These are phyloP conservation scores for Hemibagrus wyckioides DNA, from an alignment of 2,113 vertebrate species.

Conservation along the genomic window DNA sequence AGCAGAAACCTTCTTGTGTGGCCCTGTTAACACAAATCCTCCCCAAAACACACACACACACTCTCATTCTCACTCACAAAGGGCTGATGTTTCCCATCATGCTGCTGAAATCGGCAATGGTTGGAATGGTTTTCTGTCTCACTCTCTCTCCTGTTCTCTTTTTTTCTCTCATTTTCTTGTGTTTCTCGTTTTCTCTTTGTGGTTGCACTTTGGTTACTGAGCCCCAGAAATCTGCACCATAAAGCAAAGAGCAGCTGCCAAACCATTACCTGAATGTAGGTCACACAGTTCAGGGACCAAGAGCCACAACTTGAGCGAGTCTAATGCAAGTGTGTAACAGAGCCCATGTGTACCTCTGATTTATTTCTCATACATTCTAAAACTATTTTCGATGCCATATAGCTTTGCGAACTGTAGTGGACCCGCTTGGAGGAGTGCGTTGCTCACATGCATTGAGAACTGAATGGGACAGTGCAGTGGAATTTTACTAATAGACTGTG, in stretches of 20 bases:
- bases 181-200: slow-evolving; percentile 20
- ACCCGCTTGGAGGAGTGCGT: slow-evolving; percentile 13
- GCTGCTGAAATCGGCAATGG: slow-evolving; percentile 38
- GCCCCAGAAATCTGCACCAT: slow-evolving; percentile 30
- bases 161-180: slow-evolving; percentile 25
- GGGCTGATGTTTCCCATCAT: slow-evolving; percentile 52
- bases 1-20: slow-evolving; percentile 77
- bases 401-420: slow-evolving; percentile 3
- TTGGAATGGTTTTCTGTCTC: slow-evolving; percentile 20
- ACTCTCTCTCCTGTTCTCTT: slow-evolving; percentile 6
- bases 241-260: slow-evolving; percentile 43
- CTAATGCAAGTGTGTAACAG: slow-evolving; percentile 15
- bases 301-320: not conserved
- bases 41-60: slow-evolving; percentile 34
- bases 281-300: slow-evolving; percentile 33
- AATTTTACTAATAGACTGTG: slow-evolving; percentile 48
- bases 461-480: slow-evolving; percentile 43
- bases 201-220: slow-evolving; percentile 35
- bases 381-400: not conserved
- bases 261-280: slow-evolving; percentile 45
- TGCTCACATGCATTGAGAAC: slow-evolving; percentile 27
- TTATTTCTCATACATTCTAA: slow-evolving; percentile 3
- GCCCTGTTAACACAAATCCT: slow-evolving; percentile 63
- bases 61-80: slow-evolving; percentile 21
- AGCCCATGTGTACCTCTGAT: not conserved